A percentile compares a stretch with the other conserved stretches of the same genome.
phyloP scores from a whole-genome alignment of 1,140 invertebrate species.

The Atta colombica region DNA sequence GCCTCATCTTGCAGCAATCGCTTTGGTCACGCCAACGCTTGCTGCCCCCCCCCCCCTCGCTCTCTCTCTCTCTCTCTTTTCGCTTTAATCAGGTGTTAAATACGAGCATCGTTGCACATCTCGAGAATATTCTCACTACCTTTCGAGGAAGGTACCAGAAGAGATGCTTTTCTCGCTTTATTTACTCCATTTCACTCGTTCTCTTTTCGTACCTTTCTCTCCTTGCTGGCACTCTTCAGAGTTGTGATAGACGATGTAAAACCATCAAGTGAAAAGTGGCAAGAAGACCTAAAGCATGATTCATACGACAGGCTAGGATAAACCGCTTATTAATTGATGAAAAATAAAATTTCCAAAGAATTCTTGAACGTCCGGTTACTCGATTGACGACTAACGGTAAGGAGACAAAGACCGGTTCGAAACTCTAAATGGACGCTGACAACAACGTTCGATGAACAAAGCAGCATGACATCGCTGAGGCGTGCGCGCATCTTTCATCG shows the following conservation, averaged over 20 bases:
- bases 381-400: conserved; percentile 7
- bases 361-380: conserved; percentile 25
- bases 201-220: conserved; percentile 5
- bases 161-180: background rate
- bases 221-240: background rate
- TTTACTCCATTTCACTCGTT: background rate
- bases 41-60: conserved; percentile 11
- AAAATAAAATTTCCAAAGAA: background rate
- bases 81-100: conserved; percentile 85
- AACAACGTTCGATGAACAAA: conserved; percentile 29
- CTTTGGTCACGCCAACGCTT: conserved; percentile 81
- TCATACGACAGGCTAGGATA: conserved; percentile 35
- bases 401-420: background rate
- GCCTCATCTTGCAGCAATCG: conserved; percentile 80
- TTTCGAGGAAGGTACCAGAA: conserved; percentile 15
- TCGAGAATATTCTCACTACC: conserved; percentile 60
- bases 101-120: conserved; percentile 81
- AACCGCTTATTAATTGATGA: conserved; percentile 49
- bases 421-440: conserved; percentile 35
- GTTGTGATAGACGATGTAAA: background rate
- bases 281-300: conserved; percentile 25
- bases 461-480: background rate
- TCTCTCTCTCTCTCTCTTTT: conserved; percentile 23
- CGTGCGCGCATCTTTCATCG: background rate
- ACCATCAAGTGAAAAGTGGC: background rate